A percentile compares a stretch with the other conserved stretches of the same genome.
phyloP scores from a whole-genome alignment of 2,888 invertebrate genomes.

The Hydrotaea diabolus region DNA sequence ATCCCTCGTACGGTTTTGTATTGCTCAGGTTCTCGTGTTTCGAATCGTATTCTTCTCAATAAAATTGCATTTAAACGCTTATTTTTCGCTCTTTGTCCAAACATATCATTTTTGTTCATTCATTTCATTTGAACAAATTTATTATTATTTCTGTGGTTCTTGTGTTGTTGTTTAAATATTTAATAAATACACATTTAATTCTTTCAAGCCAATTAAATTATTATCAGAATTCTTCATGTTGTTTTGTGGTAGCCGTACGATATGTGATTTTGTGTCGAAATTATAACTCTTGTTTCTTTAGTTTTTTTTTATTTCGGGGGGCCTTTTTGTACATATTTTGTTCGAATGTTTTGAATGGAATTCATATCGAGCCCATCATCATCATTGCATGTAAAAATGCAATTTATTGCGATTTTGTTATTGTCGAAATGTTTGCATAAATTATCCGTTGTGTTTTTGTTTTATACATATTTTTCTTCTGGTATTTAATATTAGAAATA shows the following conservation, averaged over 20 bases:
- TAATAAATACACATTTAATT: conserved; percentile 67
- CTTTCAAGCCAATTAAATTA: conserved; percentile 65
- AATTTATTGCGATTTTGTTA: conserved; percentile 58
- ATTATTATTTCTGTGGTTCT: conserved; percentile 24
- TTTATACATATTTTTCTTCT: not conserved
- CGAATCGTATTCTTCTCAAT: conserved; percentile 69
- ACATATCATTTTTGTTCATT: conserved; percentile 34
- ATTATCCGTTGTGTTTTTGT: conserved; percentile 33
- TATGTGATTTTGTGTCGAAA: conserved; percentile 61
- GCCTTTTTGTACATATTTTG: conserved; percentile 14
- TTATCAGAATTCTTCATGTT: conserved; percentile 53
- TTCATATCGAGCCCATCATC: conserved; percentile 46
- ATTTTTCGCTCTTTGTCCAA: conserved; percentile 77
- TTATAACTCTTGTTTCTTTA: conserved; percentile 47
- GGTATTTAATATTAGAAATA: not conserved
- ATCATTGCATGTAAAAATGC: conserved; percentile 68
- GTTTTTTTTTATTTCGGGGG: not conserved
- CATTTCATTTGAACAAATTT: not conserved
- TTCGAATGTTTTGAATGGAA: conserved; percentile 47
- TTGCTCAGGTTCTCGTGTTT: conserved; percentile 70
- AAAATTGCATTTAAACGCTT: conserved; percentile 79
- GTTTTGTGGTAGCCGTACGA: conserved; percentile 37
- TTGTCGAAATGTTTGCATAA: conserved; percentile 54
- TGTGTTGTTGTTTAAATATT: conserved; percentile 56
- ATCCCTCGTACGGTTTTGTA: conserved; percentile 72